These are phyloP conservation scores for Heliconius cydno DNA, from an alignment of 2,888 invertebrate genomes.

Conservation along the genomic window DNA sequence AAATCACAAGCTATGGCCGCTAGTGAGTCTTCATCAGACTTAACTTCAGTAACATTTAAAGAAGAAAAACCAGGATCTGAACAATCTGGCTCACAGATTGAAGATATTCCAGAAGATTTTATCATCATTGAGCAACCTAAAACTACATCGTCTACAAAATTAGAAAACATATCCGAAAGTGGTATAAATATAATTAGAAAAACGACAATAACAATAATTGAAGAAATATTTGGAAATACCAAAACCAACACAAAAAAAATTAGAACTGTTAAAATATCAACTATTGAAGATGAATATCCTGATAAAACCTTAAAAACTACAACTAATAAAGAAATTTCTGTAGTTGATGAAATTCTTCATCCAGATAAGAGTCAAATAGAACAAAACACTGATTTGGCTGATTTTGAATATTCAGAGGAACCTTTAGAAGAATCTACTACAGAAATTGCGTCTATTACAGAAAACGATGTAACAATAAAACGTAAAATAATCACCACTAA, in stretches of 20 bases:
- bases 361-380: slow-evolving; percentile 1
- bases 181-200: slow-evolving; percentile 28
- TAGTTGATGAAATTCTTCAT: slow-evolving; percentile 31
- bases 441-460: slow-evolving; percentile 48
- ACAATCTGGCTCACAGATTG: neutral
- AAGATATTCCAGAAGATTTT: slow-evolving; percentile 32
- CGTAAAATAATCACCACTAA: slow-evolving; percentile 53
- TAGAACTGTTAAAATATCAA: slow-evolving; percentile 32
- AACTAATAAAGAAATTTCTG: slow-evolving; percentile 35
- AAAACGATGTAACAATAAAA: slow-evolving; percentile 52
- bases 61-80: neutral
- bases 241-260: slow-evolving; percentile 24
- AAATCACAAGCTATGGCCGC: neutral
- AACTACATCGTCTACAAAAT: slow-evolving; percentile 19
- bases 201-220: slow-evolving; percentile 29
- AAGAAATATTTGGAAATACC: slow-evolving; percentile 29
- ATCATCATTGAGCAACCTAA: slow-evolving; percentile 22
- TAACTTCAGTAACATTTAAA: neutral
- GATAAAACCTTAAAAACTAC: slow-evolving; percentile 34
- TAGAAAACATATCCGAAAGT: slow-evolving; percentile 32
- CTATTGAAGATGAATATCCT: slow-evolving; percentile 37
- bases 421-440: slow-evolving; percentile 47
- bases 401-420: slow-evolving; percentile 46
- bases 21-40: neutral
- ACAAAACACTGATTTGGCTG: slow-evolving; percentile 33